Evolutionary conservation across 2,888 invertebrate genomes (phyloP), one percentile per base, ranked within the genome.

Genomic region (Dasysyrphus albostriatus): DNA sequence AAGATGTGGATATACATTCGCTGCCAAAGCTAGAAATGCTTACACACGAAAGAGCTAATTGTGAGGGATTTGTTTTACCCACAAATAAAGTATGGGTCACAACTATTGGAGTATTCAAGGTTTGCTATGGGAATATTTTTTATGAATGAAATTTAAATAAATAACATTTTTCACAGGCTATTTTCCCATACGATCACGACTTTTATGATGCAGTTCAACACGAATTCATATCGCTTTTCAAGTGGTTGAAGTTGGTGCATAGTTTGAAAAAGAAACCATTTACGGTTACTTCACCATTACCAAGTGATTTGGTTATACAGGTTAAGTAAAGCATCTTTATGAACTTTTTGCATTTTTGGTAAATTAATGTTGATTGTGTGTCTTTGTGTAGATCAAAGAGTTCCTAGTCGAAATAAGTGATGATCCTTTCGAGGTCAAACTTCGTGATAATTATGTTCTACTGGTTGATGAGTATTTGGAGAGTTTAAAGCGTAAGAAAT

Each of bases 401-500:
- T 96, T 98, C 90, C 92, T 96, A 2, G 95, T 99, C 89, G 98
- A 99, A 93, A 95, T 99, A 93, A 97, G 97, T 88, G 99, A 99
- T 91, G 99, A 99, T 94, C 99, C 99, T 0, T 99, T 99, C 91
- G 99, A 99, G 93, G 98, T 99, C 4, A 98, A 97, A 90, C 93
- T 99, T 8, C 95, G 98, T 0, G 98, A 99, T 90, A 99, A 99
- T 92, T 99, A 98, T 92, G 98, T 98, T 91, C 93, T 99, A 0
- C 92, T 98, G 61, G 98, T 98, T 90, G 99, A 99, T 90, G 99
- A 99, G 92, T 98, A 98, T 90, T 96, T 97, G 89, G 99, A 99
- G 92, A 97, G 97, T 90, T 94, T 98, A 90, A 98, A 98, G 91
- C 94, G 99, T 24, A 95, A 96, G 84, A 96, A 96, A 77, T 96